Percentiles rank a stretch among this genome's conserved stretches.
These are phyloP conservation scores for Corythornis madagascariensis DNA, from an alignment of 2,113 vertebrate species.

Conservation along the genomic window DNA sequence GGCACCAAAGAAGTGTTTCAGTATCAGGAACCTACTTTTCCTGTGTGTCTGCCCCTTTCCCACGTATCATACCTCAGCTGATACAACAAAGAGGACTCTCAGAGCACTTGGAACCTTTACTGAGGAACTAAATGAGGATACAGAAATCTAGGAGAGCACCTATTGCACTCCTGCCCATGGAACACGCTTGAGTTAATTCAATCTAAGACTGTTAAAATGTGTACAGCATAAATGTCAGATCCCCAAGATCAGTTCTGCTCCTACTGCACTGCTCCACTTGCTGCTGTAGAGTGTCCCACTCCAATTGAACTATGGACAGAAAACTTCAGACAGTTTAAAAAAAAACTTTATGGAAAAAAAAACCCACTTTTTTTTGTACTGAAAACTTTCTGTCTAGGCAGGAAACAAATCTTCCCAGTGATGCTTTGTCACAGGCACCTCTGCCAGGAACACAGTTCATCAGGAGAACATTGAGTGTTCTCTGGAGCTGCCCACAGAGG, in stretches of 20 bases:
- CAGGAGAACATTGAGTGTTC: not conserved
- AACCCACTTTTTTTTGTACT: not conserved
- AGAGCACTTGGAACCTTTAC: not conserved
- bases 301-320: not conserved
- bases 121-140: not conserved
- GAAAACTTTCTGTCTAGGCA: not conserved
- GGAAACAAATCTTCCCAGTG: not conserved
- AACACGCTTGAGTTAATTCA: not conserved
- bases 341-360: no score
- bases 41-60: not conserved
- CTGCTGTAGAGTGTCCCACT: not conserved
- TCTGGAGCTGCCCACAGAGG: not conserved
- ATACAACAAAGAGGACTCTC: not conserved
- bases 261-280: not conserved
- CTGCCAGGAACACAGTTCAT: not conserved
- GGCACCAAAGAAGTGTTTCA: not conserved
- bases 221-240: not conserved
- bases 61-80: not conserved
- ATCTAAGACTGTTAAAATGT: not conserved
- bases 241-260: not conserved
- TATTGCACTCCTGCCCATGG: not conserved
- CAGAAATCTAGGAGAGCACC: not conserved
- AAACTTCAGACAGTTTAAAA: not conserved
- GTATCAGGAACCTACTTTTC: not conserved
- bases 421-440: not conserved